These are phyloP conservation scores for Ellobius talpinus DNA, from an alignment of 2,113 vertebrate species.

Conservation along the genomic window DNA sequence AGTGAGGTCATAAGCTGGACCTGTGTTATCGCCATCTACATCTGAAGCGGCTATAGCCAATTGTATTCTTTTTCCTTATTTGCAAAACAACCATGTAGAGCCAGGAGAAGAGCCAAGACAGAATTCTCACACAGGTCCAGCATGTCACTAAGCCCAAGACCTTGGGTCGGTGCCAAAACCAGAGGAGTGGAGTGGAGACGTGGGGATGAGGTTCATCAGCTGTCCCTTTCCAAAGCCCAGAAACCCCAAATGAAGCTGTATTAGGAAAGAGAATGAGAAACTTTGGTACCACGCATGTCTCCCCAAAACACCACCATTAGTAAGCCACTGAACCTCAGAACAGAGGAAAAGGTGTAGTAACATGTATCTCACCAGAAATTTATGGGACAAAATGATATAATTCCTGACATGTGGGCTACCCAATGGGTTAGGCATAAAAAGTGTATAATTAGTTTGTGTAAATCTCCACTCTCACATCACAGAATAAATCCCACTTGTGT, in stretches of 20 bases:
- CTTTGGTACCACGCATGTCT: background rate
- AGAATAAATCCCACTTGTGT: too few relatives aligned
- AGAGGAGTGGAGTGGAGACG: rapidly evolving
- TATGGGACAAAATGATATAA: background rate
- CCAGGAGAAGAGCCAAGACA: constrained; percentile 19
- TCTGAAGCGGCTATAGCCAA: constrained; percentile 13
- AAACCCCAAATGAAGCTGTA: background rate
- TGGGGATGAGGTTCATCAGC: background rate
- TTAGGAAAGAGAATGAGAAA: background rate
- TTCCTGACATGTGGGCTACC: rapidly evolving
- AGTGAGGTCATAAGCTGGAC: constrained; percentile 49
- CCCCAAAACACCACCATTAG: background rate
- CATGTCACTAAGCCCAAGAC: background rate
- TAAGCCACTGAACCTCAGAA: background rate
- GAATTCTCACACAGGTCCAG: background rate
- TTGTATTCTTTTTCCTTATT: constrained; percentile 40
- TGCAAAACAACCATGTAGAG: background rate
- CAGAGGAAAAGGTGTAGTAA: background rate
- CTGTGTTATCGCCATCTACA: constrained; percentile 43
- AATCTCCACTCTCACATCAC: background rate
- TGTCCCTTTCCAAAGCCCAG: background rate
- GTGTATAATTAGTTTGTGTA: background rate
- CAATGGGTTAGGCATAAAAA: background rate
- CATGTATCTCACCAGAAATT: background rate
- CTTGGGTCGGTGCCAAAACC: background rate